phyloP scores from a whole-genome alignment of 2,888 invertebrate genomes.

The Drosophila prostipennis region DNA sequence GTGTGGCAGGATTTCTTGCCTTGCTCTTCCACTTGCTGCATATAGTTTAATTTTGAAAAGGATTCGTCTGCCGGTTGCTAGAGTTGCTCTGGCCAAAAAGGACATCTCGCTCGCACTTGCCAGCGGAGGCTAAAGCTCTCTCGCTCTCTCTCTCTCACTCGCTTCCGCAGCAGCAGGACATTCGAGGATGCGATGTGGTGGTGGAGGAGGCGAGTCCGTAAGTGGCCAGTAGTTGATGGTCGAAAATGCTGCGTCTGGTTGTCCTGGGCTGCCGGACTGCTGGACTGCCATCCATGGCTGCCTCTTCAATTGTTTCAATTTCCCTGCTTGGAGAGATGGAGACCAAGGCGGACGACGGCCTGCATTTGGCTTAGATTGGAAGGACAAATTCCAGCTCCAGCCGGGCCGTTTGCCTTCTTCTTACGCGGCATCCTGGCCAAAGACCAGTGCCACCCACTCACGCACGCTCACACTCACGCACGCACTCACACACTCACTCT shows the following conservation, averaged over 20 bases:
- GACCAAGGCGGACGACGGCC: constrained; percentile 43
- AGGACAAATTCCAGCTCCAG: constrained; percentile 77
- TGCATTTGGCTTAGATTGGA: constrained; percentile 79
- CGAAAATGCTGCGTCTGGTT: constrained; percentile 78
- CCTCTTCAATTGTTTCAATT: constrained; percentile 79
- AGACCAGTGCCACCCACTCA: constrained; percentile 18
- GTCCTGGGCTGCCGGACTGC: constrained; percentile 19
- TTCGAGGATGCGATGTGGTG: constrained; percentile 55
- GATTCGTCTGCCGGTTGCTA: constrained; percentile 76
- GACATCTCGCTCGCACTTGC: constrained; percentile 37
- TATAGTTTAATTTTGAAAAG: constrained; percentile 79
- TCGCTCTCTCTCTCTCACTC: neutral
- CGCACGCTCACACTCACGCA: constrained; percentile 21
- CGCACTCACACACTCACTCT: constrained; percentile 11
- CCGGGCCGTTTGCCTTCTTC: constrained; percentile 72
- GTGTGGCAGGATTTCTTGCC: constrained; percentile 66
- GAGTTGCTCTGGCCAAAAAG: constrained; percentile 58
- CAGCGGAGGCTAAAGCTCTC: constrained; percentile 2
- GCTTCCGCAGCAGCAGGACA: constrained; percentile 35
- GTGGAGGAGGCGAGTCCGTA: constrained; percentile 59
- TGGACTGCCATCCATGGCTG: constrained; percentile 41
- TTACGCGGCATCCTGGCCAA: constrained; percentile 73
- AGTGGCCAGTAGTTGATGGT: constrained; percentile 79
- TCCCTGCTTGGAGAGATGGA: constrained; percentile 57
- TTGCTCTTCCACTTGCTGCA: constrained; percentile 67